Base-by-base conservation (phyloP, 2,797 vertebrate genomes). In the Coreius guichenoti region DNA sequence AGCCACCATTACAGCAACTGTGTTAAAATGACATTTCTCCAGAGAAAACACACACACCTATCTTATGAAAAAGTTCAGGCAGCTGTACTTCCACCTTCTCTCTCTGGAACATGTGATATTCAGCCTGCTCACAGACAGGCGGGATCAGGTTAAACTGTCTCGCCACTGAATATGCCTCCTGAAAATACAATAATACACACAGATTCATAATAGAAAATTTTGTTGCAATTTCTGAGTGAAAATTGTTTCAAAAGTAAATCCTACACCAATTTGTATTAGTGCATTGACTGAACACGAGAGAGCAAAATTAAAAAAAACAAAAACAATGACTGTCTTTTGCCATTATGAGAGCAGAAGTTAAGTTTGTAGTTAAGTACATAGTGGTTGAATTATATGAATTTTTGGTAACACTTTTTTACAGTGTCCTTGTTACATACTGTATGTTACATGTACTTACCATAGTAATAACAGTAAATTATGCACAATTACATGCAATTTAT, bases 51-150 rank as follows among this genome's bases (percentile, higher is more conserved):
- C 73, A 85, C 49, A 68, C 61, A 70, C 97, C 97, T 82, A 97
- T 97, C 91, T 97, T 97, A 91, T 97, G 97, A 93, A 96, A 97
- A 73, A 97, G 95, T 91, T 97, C 97, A 0, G 97, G 97, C 31
- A 97, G 94, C 90, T 97, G 97, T 67, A 97, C 96, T 90, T 97
- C 97, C 74, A 97, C 96, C 88, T 97, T 97, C 91, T 97, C 96
- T 14, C 97, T 93, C 92, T 97, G 96, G 92, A 97, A 97, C 96
- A 97, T 96, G 94, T 97, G 97, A 91, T 97, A 97, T 90, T 97
- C 97, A 0, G 97, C 97, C 89, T 97, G 97, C 92, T 97, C 97
- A 0, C 97, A 97, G 91, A 97, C 97, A 0, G 97, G 97, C 0
- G 96, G 96, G 90, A 96, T 97, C 85, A 97, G 91, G 93, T 97